Conservation (phyloP, 2,797 vertebrate genomes). For the Forpus xanthops region DNA sequence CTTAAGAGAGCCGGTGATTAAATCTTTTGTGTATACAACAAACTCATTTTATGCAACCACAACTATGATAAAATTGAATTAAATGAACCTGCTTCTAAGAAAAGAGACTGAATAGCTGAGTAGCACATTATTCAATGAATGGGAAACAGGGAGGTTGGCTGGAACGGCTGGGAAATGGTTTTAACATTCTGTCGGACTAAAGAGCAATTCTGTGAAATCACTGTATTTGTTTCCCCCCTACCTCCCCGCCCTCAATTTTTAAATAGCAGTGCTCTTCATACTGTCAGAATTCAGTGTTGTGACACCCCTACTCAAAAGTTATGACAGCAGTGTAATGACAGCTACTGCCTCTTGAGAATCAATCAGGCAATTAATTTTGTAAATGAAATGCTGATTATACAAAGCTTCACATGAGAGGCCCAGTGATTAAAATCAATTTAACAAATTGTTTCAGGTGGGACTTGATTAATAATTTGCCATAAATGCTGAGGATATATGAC, state of each 20-base stretch:
- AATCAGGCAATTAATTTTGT: conserved; percentile 94
- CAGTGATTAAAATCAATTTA: conserved; percentile 98
- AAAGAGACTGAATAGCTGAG: conserved; percentile 48
- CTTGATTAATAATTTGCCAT: conserved; percentile 85
- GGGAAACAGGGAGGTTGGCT: conserved; percentile 16
- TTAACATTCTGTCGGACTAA: conserved; percentile 24
- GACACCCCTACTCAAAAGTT: conserved; percentile 84
- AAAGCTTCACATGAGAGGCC: conserved; percentile 88
- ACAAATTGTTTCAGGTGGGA: conserved; percentile 89
- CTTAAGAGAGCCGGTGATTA: conserved; percentile 52
- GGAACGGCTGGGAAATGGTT: conserved; percentile 12
- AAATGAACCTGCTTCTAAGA: conserved; percentile 65
- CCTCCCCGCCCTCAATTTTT: conserved; percentile 70
- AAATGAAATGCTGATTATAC: conserved; percentile 96
- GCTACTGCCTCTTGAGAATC: conserved; percentile 84
- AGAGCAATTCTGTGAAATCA: conserved; percentile 56
- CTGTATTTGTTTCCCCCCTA: conserved; percentile 64
- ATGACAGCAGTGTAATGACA: conserved; percentile 84
- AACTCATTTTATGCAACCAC: conserved; percentile 58
- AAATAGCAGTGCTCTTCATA: conserved; percentile 78
- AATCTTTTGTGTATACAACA: conserved; percentile 57
- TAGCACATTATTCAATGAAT: conserved; percentile 46
- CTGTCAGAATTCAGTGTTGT: conserved; percentile 81
- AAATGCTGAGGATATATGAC: conserved; percentile 79
- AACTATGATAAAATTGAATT: conserved; percentile 69